phyloP scores from a whole-genome alignment of 2,797 vertebrate species.

The Chelon auratus region DNA sequence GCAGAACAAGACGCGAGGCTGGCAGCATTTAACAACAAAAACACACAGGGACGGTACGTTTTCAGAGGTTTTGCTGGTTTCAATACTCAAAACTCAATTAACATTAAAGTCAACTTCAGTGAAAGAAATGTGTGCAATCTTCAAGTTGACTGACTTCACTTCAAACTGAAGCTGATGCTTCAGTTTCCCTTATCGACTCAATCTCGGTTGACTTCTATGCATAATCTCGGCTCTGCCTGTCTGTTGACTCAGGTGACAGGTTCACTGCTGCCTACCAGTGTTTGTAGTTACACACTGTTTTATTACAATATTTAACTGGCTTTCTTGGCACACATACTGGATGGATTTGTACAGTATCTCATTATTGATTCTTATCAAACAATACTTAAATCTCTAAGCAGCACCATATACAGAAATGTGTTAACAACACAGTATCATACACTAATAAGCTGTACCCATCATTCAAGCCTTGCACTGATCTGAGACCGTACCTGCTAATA shows the following conservation, averaged over 20 bases:
- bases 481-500: conserved; percentile 60
- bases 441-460: neutral
- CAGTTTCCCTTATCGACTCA: neutral
- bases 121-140: neutral
- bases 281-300: conserved; percentile 27
- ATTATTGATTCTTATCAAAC: neutral
- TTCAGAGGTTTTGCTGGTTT: too few relatives aligned
- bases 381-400: neutral
- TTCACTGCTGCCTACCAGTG: conserved; percentile 18
- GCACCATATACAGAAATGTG: neutral
- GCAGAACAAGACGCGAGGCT: too few relatives aligned
- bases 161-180: conserved; percentile 14
- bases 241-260: conserved; percentile 33
- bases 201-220: conserved; percentile 29
- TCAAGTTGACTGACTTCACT: neutral
- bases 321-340: conserved; percentile 1
- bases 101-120: neutral
- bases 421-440: conserved; percentile 18
- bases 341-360: conserved; percentile 20
- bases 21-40: neutral
- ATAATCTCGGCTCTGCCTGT: conserved; percentile 46
- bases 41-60: neutral
- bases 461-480: neutral
- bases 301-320: conserved; percentile 29
- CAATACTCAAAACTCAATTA: neutral